Base-by-base conservation (phyloP, 2,888 invertebrate species). In the Sarcophaga variegata region DNA sequence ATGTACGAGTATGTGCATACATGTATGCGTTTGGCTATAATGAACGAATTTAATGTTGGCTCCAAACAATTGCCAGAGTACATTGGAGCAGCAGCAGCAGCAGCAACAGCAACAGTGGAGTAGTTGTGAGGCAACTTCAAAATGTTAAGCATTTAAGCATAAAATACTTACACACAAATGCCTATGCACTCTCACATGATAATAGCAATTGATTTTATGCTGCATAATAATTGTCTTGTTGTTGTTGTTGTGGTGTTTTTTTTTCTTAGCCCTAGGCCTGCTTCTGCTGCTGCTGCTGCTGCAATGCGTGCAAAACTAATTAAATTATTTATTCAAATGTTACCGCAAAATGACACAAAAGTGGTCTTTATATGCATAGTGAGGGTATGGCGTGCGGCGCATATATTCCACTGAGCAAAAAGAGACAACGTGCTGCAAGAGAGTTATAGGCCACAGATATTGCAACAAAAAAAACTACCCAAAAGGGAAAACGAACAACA, bases 301-400 rank as follows among this genome's bases (percentile, higher is more conserved):
- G 86, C 83, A 83, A 81, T 81, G 86, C 81, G 83, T 87, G 84
- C 87, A 87, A 84, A 87, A 84, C 81, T 87, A 87, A 88, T 89
- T 89, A 89, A 89, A 87, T 89, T 86, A 89, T 88, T 89, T 88
- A 89, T 87, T 88, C 83, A 87, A 87, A 88, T 87, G 89, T 86
- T 84, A 83, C 85, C 86, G 75, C 88, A 85, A 88, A 86, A 85
- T 88, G 88, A 85, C 84, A 84, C 87, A 82, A 84, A 87, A 87
- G 81, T 87, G 84, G 78, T 82, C 83, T 75, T 22, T 62, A 10
- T 54, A 66, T 66, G 75, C 81, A 76, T 63, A 67, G 75, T 78
- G 75, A 79, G 62, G 67, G 76, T 81, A 66, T 60, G 80, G 37
- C 37, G 37, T 6, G 37, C 37, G 6, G 6, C 5, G 83, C 64